Conservation (phyloP, 1,140 invertebrate genomes). For the Coelopa frigida region DNA sequence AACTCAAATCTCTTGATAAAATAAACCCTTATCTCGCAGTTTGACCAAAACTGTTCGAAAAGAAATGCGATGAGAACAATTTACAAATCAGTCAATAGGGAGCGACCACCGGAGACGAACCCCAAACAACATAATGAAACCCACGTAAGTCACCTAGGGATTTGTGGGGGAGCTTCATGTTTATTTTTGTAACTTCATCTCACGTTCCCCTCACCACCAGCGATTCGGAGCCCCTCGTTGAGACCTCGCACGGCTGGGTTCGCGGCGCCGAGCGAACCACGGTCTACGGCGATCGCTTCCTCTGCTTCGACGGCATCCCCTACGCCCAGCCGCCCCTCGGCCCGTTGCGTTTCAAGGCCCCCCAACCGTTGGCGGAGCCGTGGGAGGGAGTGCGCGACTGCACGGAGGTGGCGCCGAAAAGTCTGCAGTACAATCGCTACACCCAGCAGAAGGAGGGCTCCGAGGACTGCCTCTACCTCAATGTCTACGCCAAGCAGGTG, state of each 20-base stretch:
- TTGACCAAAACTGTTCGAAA: too few relatives aligned
- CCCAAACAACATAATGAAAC: too few relatives aligned
- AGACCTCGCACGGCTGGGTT: constrained; percentile 26
- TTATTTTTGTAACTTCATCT: too few relatives aligned
- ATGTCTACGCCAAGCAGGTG: constrained; percentile 44
- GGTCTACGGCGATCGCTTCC: constrained; percentile 26
- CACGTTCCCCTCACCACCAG: too few relatives aligned
- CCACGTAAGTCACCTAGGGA: too few relatives aligned
- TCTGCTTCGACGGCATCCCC: constrained; percentile 37
- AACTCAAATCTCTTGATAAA: too few relatives aligned
- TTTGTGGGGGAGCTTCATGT: too few relatives aligned
- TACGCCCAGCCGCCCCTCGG: constrained; percentile 55
- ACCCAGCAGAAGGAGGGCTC: constrained; percentile 29
- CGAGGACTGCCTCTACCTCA: constrained; percentile 47
- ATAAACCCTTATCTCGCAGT: too few relatives aligned
- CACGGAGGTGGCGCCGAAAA: constrained; percentile 16
- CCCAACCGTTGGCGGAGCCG: constrained; percentile 15
- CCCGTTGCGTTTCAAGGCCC: constrained; percentile 53
- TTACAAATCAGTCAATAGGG: too few relatives aligned
- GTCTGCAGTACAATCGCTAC: constrained; percentile 20
- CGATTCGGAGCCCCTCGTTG: constrained; percentile 15
- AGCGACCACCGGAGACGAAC: too few relatives aligned
- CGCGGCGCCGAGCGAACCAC: constrained; percentile 18
- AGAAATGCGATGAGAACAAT: too few relatives aligned
- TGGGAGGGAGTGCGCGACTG: constrained; percentile 29